Percentiles rank a stretch among this genome's conserved stretches.
These are phyloP conservation scores for Eudyptes chrysolophus DNA, from an alignment of 2,113 vertebrate species.

Conservation along the genomic window DNA sequence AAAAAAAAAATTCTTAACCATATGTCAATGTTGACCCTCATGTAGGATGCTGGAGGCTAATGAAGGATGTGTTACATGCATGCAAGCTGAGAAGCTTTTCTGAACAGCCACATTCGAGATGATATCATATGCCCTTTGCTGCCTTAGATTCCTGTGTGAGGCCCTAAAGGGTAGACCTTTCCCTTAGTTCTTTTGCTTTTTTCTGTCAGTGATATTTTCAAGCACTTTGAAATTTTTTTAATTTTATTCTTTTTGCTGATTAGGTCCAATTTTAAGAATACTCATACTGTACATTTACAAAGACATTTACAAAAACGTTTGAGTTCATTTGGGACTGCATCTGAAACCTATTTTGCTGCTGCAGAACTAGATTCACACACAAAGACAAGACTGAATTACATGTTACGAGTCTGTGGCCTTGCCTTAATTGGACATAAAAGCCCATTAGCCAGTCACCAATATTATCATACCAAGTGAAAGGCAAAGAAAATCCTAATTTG, in stretches of 20 bases:
- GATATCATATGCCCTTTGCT: not conserved
- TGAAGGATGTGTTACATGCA: not conserved
- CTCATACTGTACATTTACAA: not conserved
- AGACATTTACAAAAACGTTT: not conserved
- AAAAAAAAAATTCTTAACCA: no score
- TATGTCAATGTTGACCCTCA: not conserved
- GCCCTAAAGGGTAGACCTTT: not conserved
- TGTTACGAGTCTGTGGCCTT: not conserved
- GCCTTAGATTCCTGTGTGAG: not conserved
- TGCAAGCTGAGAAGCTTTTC: not conserved
- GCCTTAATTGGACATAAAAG: not conserved
- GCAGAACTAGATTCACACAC: not conserved
- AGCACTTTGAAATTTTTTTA: not conserved
- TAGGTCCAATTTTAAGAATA: not conserved
- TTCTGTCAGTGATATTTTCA: not conserved
- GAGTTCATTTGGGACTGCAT: not conserved
- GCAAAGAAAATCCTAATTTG: not conserved
- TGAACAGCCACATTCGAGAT: not conserved
- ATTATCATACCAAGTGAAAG: not conserved
- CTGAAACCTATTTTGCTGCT: not conserved
- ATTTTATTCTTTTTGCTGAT: not conserved
- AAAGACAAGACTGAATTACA: not conserved
- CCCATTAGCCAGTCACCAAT: not conserved
- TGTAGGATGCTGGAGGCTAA: not conserved
- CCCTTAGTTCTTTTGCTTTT: not conserved